These are phyloP conservation scores for Semaprochilodus insignis DNA, from an alignment of 2,797 vertebrate genomes.

Conservation along the genomic window DNA sequence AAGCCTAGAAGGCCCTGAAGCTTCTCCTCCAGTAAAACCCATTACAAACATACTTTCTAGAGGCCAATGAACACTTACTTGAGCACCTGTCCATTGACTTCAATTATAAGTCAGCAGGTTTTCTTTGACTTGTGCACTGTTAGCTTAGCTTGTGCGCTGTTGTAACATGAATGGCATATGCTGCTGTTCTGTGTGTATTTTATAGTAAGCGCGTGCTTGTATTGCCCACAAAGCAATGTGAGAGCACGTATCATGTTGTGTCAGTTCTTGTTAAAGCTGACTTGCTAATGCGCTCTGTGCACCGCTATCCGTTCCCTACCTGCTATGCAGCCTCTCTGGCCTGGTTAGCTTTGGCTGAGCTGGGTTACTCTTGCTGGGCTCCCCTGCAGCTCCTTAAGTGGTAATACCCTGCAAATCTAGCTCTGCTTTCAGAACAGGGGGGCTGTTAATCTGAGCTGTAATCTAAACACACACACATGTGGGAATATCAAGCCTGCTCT, in stretches of 20 bases:
- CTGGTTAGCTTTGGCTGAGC: not conserved
- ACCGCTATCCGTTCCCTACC: not conserved
- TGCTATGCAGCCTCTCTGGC: not conserved
- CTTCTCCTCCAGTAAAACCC: too few species aligned
- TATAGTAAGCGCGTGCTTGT: not conserved
- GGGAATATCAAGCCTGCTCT: constrained; percentile 32
- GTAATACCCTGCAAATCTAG: constrained; percentile 21
- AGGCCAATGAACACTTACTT: too few species aligned
- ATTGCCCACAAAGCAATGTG: not conserved
- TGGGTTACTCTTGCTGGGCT: constrained; percentile 2
- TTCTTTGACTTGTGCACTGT: too few species aligned
- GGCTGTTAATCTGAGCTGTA: constrained; percentile 33
- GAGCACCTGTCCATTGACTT: too few species aligned
- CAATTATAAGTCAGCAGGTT: too few species aligned
- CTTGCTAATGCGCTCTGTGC: not conserved
- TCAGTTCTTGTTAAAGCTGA: constrained; percentile 14
- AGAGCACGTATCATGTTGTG: constrained; percentile 8
- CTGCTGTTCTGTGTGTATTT: not conserved
- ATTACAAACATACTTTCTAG: too few species aligned
- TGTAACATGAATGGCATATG: not conserved
- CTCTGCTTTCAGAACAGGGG: constrained; percentile 1
- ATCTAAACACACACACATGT: constrained; percentile 39
- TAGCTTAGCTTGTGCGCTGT: not conserved
- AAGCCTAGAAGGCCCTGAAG: too few species aligned
- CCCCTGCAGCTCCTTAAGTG: constrained; percentile 25